These are phyloP conservation scores for Pogoniulus pusillus DNA, from an alignment of 2,797 vertebrate genomes.

Conservation along the genomic window DNA sequence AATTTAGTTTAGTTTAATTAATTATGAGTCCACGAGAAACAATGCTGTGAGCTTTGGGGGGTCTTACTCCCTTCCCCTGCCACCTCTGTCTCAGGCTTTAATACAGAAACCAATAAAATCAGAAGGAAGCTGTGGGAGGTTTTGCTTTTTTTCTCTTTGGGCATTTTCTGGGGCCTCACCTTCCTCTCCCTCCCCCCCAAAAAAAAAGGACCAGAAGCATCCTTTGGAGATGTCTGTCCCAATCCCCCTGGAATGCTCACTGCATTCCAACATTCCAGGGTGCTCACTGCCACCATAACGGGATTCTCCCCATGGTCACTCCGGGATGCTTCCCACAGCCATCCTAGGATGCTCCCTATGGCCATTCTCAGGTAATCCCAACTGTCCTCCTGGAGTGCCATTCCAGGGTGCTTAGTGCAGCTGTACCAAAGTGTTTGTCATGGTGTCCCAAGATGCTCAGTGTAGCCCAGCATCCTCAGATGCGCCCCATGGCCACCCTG, in stretches of 20 bases:
- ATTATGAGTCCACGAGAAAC: background rate
- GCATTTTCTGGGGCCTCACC: background rate
- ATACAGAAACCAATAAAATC: conserved; percentile 27
- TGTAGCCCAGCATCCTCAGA: too few relatives aligned
- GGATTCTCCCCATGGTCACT: background rate
- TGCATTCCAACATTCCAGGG: background rate
- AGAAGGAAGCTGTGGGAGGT: background rate
- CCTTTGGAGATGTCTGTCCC: background rate
- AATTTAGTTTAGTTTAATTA: background rate
- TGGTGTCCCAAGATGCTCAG: too few relatives aligned
- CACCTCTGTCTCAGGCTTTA: conserved; percentile 28
- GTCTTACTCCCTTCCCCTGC: background rate
- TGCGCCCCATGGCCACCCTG: too few relatives aligned
- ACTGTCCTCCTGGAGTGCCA: rapidly evolving
- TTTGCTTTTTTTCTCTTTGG: background rate
- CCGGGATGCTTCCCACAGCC: too few relatives aligned
- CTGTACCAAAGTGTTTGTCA: too few relatives aligned
- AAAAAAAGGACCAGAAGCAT: background rate
- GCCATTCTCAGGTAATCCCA: background rate
- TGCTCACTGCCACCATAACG: background rate
- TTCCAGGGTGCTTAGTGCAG: background rate
- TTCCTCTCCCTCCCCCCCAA: background rate
- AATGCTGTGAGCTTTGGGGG: background rate
- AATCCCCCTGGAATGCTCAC: rapidly evolving
- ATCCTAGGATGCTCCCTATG: background rate